Conservation (phyloP, 2,888 invertebrate species). For the Fragum fragum region DNA sequence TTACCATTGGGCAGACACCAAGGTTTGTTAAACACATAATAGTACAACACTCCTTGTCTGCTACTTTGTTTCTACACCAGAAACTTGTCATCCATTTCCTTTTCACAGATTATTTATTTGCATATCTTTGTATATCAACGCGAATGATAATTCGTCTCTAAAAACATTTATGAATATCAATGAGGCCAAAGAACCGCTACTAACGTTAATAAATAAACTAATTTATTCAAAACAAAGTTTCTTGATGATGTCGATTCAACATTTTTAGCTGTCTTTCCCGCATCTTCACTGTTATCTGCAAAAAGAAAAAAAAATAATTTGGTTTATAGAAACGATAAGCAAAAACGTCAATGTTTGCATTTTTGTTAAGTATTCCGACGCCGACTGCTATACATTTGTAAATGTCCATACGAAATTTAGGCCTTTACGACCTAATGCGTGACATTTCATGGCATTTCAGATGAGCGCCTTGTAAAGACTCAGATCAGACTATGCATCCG, state of each 20-base stretch:
- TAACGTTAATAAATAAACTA: constrained; percentile 32
- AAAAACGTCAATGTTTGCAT: too few relatives aligned
- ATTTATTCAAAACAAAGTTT: neutral
- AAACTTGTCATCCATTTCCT: neutral
- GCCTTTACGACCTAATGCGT: too few relatives aligned
- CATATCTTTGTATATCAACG: constrained; percentile 14
- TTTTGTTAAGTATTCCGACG: too few relatives aligned
- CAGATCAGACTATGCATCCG: too few relatives aligned
- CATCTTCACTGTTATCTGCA: constrained; percentile 8
- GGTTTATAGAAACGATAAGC: too few relatives aligned
- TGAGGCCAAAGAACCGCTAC: constrained; percentile 1
- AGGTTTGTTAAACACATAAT: neutral
- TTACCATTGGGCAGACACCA: neutral
- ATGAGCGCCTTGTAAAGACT: too few relatives aligned
- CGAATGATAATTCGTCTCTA: neutral
- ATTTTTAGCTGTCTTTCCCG: neutral
- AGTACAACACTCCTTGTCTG: neutral
- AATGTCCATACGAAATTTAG: too few relatives aligned
- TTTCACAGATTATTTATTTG: constrained; percentile 1
- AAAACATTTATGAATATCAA: constrained; percentile 1
- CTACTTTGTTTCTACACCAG: neutral
- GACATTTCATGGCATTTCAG: too few relatives aligned
- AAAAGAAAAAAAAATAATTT: neutral
- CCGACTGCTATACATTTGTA: too few relatives aligned
- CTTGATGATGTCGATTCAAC: neutral